A percentile compares a stretch with the other conserved stretches of the same genome.
phyloP scores from a whole-genome alignment of 2,113 vertebrate species.

The Microcebus murinus region DNA sequence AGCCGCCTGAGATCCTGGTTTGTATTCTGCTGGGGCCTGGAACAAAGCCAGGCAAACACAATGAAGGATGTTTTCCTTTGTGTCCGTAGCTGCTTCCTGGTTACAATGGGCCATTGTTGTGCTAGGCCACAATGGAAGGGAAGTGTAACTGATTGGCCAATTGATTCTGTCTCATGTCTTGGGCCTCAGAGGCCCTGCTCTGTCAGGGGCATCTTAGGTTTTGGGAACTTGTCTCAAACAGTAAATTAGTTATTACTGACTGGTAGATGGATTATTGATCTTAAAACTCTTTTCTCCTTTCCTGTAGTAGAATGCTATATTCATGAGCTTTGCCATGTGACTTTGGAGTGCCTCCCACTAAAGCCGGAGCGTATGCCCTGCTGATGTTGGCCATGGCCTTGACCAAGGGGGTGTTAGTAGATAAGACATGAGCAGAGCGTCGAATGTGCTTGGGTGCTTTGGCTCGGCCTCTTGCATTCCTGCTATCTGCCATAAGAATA shows the following conservation, averaged over 20 bases:
- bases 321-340: not conserved
- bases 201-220: conserved; percentile 45
- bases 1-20: conserved; percentile 73
- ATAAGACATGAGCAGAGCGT: not conserved
- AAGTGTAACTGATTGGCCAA: conserved; percentile 30
- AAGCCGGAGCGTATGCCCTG: not conserved
- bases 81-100: conserved; percentile 66
- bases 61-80: conserved; percentile 71
- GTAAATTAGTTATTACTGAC: conserved; percentile 62
- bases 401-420: not conserved
- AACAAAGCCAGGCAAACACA: conserved; percentile 64
- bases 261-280: conserved; percentile 41
- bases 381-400: not conserved
- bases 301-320: not conserved
- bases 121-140: not conserved
- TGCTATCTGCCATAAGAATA: not conserved
- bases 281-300: conserved; percentile 55
- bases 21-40: conserved; percentile 66
- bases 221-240: conserved; percentile 40
- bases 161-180: conserved; percentile 58
- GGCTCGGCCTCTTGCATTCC: not conserved
- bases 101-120: conserved; percentile 62
- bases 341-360: not conserved
- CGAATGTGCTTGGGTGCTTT: not conserved
- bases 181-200: not conserved